Percentiles rank a stretch among this genome's conserved stretches.
Conservation (phyloP, 2,113 vertebrate species). For the Syngnathus floridae region DNA sequence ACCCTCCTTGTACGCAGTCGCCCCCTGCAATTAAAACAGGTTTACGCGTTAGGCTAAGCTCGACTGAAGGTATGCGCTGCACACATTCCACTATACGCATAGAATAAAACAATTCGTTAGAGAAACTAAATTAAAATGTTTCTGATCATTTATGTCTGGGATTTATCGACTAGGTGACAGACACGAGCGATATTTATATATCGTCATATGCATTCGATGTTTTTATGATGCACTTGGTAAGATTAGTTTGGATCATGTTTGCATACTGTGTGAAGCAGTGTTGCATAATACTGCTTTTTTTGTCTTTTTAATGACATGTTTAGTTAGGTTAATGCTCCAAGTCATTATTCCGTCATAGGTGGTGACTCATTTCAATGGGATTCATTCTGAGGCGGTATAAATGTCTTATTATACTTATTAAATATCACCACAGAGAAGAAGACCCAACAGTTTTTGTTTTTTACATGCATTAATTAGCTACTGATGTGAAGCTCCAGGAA, state of each 20-base stretch:
- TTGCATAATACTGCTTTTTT: neutral
- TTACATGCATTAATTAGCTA: neutral
- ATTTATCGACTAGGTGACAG: neutral
- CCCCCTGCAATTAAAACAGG: slow-evolving; percentile 6
- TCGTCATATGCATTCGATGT: neutral
- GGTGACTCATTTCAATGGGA: neutral
- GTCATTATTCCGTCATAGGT: neutral
- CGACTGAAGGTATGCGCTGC: neutral
- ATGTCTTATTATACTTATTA: neutral
- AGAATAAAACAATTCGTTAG: neutral
- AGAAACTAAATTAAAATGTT: neutral
- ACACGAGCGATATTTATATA: neutral
- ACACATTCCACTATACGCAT: neutral
- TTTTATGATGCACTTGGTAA: neutral
- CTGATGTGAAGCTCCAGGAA: neutral
- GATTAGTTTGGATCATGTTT: neutral
- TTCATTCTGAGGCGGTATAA: neutral
- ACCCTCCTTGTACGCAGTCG: neutral
- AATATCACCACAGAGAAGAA: neutral
- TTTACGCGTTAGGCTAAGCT: neutral
- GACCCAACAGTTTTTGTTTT: neutral
- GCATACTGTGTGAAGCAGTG: neutral
- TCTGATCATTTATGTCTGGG: neutral
- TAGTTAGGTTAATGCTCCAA: neutral
- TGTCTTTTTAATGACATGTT: neutral